Percentiles rank a stretch among this genome's conserved stretches.
phyloP scores from a whole-genome alignment of 1,140 invertebrate genomes.

The Aphaenogaster rudis region DNA sequence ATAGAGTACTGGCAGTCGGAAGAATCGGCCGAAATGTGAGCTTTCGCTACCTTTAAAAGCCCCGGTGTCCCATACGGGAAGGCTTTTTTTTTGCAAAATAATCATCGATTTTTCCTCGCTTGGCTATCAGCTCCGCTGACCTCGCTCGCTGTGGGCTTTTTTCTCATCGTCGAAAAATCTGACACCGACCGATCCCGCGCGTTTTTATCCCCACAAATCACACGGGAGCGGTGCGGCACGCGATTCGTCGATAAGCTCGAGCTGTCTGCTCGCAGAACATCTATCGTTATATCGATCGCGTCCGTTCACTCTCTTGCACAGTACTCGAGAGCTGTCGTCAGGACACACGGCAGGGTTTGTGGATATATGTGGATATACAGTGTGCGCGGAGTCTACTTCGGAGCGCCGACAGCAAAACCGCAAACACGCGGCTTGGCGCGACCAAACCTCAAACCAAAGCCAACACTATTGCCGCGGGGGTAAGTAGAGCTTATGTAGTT shows the following conservation, averaged over 20 bases:
- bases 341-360: slow-evolving; percentile 55
- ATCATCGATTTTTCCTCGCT: slow-evolving; percentile 60
- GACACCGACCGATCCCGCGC: slow-evolving; percentile 54
- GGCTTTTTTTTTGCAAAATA: slow-evolving; percentile 47
- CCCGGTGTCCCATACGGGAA: slow-evolving; percentile 35
- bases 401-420: slow-evolving; percentile 85
- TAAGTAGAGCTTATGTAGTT: slow-evolving; percentile 84
- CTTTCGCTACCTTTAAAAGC: slow-evolving; percentile 35
- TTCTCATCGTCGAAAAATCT: slow-evolving; percentile 60
- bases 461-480: slow-evolving; percentile 83
- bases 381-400: slow-evolving; percentile 74
- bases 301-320: slow-evolving; percentile 46
- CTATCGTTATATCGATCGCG: slow-evolving; percentile 74
- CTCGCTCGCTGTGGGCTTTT: slow-evolving; percentile 42
- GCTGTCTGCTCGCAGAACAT: slow-evolving; percentile 56
- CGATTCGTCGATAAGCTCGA: slow-evolving; percentile 65
- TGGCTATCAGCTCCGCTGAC: slow-evolving; percentile 38
- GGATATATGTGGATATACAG: slow-evolving; percentile 62
- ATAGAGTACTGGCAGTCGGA: slow-evolving; percentile 2
- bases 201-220: slow-evolving; percentile 62
- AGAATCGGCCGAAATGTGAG: slow-evolving; percentile 21
- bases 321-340: slow-evolving; percentile 69
- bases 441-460: slow-evolving; percentile 86
- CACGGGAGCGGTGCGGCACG: slow-evolving; percentile 55
- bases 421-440: slow-evolving; percentile 86